Evolutionary conservation across 2,888 invertebrate species (phyloP).

Genomic region (Rhamphomyia laevipes): DNA sequence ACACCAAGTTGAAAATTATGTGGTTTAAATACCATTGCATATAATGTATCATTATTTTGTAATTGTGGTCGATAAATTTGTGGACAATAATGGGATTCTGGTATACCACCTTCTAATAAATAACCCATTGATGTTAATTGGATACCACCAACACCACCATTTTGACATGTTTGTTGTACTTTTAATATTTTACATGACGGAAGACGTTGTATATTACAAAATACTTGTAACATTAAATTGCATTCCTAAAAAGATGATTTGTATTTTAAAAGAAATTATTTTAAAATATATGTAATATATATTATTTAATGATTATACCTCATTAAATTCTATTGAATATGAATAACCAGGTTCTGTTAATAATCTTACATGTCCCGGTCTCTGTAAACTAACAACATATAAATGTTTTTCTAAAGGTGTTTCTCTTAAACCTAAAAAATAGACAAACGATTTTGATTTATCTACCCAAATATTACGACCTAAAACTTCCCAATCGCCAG

Average conservation of each 20-base stretch:
- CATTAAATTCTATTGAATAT: slow-evolving; percentile 69
- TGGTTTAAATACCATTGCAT: slow-evolving; percentile 86
- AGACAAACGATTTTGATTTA: slow-evolving; percentile 62
- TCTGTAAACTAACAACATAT: slow-evolving; percentile 66
- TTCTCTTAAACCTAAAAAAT: slow-evolving; percentile 83
- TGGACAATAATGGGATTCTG: slow-evolving; percentile 53
- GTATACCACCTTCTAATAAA: slow-evolving; percentile 50
- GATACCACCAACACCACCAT: slow-evolving; percentile 57
- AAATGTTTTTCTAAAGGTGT: slow-evolving; percentile 86
- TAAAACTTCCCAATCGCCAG: slow-evolving; percentile 90
- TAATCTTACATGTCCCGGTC: slow-evolving; percentile 59
- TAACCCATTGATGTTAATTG: slow-evolving; percentile 57
- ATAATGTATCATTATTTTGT: slow-evolving; percentile 55
- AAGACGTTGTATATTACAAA: slow-evolving; percentile 68
- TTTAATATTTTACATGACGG: slow-evolving; percentile 70
- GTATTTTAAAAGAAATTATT: too few species aligned
- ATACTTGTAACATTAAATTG: slow-evolving; percentile 68
- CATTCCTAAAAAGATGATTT: slow-evolving; percentile 47
- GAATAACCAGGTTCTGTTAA: slow-evolving; percentile 77
- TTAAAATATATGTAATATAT: slow-evolving; percentile 6
- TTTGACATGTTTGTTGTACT: slow-evolving; percentile 46
- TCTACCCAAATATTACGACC: slow-evolving; percentile 83
- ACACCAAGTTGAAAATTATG: slow-evolving; percentile 47
- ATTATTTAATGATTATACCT: slow-evolving; percentile 37
- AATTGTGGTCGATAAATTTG: slow-evolving; percentile 60